Conservation (phyloP, 1,140 invertebrate genomes). For the Plutomurus gul region DNA sequence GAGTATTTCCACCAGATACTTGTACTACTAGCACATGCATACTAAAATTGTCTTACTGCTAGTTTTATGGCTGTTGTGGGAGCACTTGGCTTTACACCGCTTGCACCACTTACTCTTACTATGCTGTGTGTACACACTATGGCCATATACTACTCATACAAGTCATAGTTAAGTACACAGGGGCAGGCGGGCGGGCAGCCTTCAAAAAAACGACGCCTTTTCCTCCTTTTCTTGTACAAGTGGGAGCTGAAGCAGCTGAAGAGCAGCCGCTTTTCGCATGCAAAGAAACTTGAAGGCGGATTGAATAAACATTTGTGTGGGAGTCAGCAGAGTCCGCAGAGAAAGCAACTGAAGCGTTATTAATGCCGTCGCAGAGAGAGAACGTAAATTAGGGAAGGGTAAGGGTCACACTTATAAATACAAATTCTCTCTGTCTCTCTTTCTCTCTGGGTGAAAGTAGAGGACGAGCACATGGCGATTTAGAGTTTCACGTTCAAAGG, state of each 20-base stretch:
- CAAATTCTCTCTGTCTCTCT: too few species aligned
- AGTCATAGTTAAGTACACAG: too few species aligned
- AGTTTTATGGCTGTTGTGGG: conserved; percentile 12
- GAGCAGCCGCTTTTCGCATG: background rate
- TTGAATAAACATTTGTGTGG: conserved; percentile 29
- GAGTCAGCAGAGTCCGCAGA: background rate
- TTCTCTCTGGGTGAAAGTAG: too few species aligned
- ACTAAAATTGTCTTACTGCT: conserved; percentile 1
- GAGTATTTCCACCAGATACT: background rate
- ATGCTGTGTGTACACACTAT: background rate
- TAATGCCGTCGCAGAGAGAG: background rate
- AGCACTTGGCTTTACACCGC: background rate
- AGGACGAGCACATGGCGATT: too few species aligned
- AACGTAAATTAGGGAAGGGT: background rate
- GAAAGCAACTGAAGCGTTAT: background rate
- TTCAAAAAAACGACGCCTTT: too few species aligned
- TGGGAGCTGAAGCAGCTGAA: background rate
- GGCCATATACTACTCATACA: background rate
- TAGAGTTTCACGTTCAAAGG: too few species aligned
- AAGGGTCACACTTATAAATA: background rate
- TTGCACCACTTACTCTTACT: background rate
- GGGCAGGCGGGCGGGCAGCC: too few species aligned
- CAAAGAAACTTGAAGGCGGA: background rate
- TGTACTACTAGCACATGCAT: conserved; percentile 9
- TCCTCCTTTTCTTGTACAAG: background rate